Conservation (phyloP, 2,888 invertebrate species). For the Zaprionus obscuricornis region DNA sequence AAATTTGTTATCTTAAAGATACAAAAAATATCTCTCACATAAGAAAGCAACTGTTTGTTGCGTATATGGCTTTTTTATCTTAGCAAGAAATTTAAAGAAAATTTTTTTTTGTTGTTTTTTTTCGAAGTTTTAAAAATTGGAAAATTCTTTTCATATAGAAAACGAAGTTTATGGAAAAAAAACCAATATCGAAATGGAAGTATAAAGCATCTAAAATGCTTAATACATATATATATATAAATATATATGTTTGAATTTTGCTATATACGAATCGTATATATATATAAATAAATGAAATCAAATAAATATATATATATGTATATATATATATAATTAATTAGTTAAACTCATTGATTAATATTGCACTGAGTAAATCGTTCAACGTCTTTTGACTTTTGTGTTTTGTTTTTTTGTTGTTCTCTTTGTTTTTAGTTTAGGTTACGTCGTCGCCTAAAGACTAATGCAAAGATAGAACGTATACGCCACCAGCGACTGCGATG, state of each 20-base stretch:
- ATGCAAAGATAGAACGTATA: constrained; percentile 91
- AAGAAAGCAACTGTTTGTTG: too few species aligned
- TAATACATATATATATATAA: constrained; percentile 6
- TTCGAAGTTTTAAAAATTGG: too few species aligned
- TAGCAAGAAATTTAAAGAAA: too few species aligned
- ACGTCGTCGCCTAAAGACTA: constrained; percentile 86
- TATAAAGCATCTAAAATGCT: neutral
- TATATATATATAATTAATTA: constrained; percentile 10
- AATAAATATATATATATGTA: constrained; percentile 20
- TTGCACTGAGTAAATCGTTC: constrained; percentile 55
- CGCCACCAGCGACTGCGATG: constrained; percentile 93
- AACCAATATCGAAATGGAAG: too few species aligned
- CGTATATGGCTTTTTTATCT: too few species aligned
- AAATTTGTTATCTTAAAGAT: too few species aligned
- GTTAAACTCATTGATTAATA: constrained; percentile 49
- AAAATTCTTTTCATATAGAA: too few species aligned
- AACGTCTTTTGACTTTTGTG: constrained; percentile 1
- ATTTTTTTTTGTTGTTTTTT: too few species aligned
- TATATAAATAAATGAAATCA: constrained; percentile 22
- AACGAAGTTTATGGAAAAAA: too few species aligned
- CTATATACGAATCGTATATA: constrained; percentile 32
- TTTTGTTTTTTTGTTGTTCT: neutral
- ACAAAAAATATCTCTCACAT: too few species aligned
- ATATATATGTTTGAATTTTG: constrained; percentile 27
- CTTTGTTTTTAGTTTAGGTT: constrained; percentile 78